These are phyloP conservation scores for Bergia sp. DNA, from an alignment of 92 coral and sea anemone genomes.

Conservation along the genomic window DNA sequence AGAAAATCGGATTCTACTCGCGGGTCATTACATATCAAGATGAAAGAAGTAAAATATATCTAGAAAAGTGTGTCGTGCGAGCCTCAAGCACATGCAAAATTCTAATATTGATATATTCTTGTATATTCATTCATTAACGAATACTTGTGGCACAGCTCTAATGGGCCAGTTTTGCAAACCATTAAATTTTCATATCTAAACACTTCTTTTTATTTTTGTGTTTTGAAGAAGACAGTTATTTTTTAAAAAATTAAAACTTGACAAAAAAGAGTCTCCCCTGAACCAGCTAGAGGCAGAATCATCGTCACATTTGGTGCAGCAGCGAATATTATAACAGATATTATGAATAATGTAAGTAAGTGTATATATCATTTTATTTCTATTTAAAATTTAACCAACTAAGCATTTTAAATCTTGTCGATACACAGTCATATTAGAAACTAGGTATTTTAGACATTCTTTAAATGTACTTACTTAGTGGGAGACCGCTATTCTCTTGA, in stretches of 20 bases:
- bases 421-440: too few species aligned
- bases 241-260: neutral
- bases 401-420: too few species aligned
- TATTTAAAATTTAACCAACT: too few species aligned
- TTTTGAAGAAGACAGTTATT: neutral
- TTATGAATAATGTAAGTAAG: too few species aligned
- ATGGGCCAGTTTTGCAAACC: neutral
- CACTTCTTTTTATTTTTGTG: neutral
- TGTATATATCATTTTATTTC: too few species aligned
- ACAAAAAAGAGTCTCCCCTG: too few species aligned
- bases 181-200: neutral
- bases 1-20: too few species aligned
- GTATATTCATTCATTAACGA: neutral
- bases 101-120: neutral
- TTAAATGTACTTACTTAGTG: too few species aligned
- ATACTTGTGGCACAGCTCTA: neutral
- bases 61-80: neutral
- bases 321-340: too few species aligned
- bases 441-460: too few species aligned
- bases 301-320: neutral
- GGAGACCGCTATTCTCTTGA: too few species aligned
- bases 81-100: neutral
- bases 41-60: neutral
- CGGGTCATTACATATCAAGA: too few species aligned
- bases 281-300: neutral